Evolutionary conservation across 2,797 vertebrate genomes (phyloP), one percentile per base, ranked within the genome.

Genomic region (Mus caroli): DNA sequence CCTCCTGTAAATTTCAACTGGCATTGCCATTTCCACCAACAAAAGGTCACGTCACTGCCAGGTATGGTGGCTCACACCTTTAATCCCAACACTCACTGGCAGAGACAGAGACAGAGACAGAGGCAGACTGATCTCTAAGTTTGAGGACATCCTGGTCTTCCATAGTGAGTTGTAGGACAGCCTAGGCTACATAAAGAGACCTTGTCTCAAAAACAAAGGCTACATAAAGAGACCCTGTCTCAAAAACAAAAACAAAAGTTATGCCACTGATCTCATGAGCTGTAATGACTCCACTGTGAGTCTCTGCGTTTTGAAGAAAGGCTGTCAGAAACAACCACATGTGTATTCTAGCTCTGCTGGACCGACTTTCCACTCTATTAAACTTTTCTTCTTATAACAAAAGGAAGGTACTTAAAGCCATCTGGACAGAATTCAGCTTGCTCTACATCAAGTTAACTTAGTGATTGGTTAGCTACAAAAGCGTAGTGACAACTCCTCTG

Each of bases 401-500:
- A 31, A 17, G 88, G n/a, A 91, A 19, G 56, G 56, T 28, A 34
- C 46, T 89, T 40, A 46, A 71, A 73, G 54, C 40, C 54, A 78
- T n/a, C 54, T 28, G 26, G 37, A 54, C 12, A 94, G 88, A 88
- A 67, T 34, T 90, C 62, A 76, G 58, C 11, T 46, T 86, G 71
- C 62, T 89, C 37, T 60, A 43, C 78, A 73, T 85, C 90, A 37
- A 34, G 67, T 8, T 46, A 14, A 82, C 7, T 46, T 52, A 87
- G 73, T 37, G 28, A 78, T n/a, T 78, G 14, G 24, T 13, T 31
- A 52, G 6, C 28, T 69, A 92, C 79, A 91, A 87, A 85, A 90
- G 62, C 43, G 19, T 15, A 15, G 77, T 85, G 77, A 92, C 1
- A 28, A 82, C 80, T 97, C 64, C 73, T 77, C 82, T 85, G 67